A percentile compares a stretch with the other conserved stretches of the same genome.
Evolutionary conservation across 2,888 invertebrate species (phyloP).

Genomic region (Beris morrisii): DNA sequence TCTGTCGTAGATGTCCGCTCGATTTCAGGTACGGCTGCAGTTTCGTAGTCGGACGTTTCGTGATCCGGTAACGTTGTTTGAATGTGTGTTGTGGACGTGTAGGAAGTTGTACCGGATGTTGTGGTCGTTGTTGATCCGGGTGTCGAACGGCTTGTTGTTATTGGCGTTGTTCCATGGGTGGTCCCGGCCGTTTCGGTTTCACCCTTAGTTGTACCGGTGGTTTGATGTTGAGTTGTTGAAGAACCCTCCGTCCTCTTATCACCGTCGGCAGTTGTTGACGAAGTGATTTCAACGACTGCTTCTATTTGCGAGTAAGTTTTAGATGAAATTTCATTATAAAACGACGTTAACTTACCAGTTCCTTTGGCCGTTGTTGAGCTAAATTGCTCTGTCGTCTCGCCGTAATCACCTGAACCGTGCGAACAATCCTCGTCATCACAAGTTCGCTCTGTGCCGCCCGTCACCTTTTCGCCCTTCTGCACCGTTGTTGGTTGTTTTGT

Average conservation of each 20-base stretch:
- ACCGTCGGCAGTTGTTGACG: conserved; percentile 43
- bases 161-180: conserved; percentile 47
- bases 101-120: conserved; percentile 46
- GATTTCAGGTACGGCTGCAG: conserved; percentile 44
- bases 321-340: background rate
- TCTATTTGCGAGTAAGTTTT: conserved; percentile 32
- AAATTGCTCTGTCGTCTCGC: conserved; percentile 69
- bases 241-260: conserved; percentile 51
- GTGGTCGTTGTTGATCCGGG: conserved; percentile 46
- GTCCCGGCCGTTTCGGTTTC: conserved; percentile 44
- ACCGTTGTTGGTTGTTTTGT: conserved; percentile 68
- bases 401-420: conserved; percentile 76
- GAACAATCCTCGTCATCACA: conserved; percentile 88
- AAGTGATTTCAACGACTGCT: conserved; percentile 41
- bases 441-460: conserved; percentile 57
- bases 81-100: conserved; percentile 43
- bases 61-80: conserved; percentile 51
- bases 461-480: conserved; percentile 47
- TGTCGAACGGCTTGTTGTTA: conserved; percentile 37
- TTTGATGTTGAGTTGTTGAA: conserved; percentile 60
- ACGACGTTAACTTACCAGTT: conserved; percentile 50
- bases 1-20: conserved; percentile 44
- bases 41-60: conserved; percentile 52
- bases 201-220: conserved; percentile 48
- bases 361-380: conserved; percentile 60